These are phyloP conservation scores for Onychostruthus taczanowskii DNA, from an alignment of 2,113 vertebrate species.

Conservation along the genomic window DNA sequence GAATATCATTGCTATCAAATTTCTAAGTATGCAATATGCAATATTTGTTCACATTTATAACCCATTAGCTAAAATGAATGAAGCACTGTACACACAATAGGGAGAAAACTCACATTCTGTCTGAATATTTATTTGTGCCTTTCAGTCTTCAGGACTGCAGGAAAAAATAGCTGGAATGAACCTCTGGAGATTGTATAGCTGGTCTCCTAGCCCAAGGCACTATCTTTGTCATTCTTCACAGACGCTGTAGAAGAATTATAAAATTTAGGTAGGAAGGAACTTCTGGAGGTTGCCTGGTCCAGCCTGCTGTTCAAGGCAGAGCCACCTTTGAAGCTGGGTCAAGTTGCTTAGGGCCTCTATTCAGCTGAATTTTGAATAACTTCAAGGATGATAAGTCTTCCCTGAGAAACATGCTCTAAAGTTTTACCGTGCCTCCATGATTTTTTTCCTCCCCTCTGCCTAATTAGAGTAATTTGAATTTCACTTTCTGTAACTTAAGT, in stretches of 20 bases:
- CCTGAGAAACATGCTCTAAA: neutral
- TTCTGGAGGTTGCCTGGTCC: neutral
- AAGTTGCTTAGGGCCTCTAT: neutral
- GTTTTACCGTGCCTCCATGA: neutral
- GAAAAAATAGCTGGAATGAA: neutral
- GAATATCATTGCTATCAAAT: neutral
- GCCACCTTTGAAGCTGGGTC: neutral
- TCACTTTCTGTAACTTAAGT: neutral
- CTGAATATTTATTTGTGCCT: conserved; percentile 10
- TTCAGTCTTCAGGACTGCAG: neutral
- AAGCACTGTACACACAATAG: neutral
- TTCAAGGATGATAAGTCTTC: neutral
- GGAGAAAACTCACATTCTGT: neutral
- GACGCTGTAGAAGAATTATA: neutral
- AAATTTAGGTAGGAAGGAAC: neutral
- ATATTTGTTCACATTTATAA: neutral
- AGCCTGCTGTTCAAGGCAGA: neutral
- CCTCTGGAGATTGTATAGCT: neutral
- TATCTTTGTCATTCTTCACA: conserved; percentile 28
- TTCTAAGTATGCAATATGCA: neutral
- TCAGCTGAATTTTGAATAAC: neutral
- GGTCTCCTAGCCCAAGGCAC: conserved; percentile 18
- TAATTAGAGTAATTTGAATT: neutral
- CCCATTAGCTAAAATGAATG: neutral
- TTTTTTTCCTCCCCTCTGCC: neutral